Conservation (phyloP, 2,888 invertebrate genomes). For the Catocala fraxini region DNA sequence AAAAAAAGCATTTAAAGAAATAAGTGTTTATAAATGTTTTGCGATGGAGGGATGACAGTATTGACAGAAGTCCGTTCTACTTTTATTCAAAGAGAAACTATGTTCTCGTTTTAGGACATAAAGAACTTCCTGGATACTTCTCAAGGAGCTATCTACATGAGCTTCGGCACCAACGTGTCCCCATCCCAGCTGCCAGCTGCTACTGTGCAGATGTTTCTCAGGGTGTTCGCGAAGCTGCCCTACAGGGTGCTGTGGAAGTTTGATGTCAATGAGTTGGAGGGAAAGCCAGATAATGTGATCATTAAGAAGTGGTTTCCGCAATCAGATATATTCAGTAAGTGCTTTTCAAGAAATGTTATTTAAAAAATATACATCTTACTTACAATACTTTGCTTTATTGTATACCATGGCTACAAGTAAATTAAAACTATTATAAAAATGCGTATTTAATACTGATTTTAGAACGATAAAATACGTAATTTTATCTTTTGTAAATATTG, state of each 20-base stretch:
- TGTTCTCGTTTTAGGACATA: conserved; percentile 54
- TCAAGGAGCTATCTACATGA: conserved; percentile 72
- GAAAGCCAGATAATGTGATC: conserved; percentile 62
- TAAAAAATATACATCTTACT: too few species aligned
- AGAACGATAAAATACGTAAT: too few species aligned
- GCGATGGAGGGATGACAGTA: too few species aligned
- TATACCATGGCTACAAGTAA: too few species aligned
- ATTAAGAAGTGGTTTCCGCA: conserved; percentile 24
- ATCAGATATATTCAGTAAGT: conserved; percentile 30
- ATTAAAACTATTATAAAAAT: too few species aligned
- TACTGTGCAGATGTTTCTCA: conserved; percentile 54
- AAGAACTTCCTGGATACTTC: conserved; percentile 64
- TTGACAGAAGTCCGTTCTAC: too few species aligned
- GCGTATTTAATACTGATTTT: too few species aligned
- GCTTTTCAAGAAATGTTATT: not conserved
- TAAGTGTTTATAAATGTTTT: too few species aligned
- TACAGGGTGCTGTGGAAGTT: conserved; percentile 75
- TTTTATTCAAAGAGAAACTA: too few species aligned
- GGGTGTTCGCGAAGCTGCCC: conserved; percentile 64
- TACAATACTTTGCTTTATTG: too few species aligned
- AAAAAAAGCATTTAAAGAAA: too few species aligned
- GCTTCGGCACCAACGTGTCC: conserved; percentile 59
- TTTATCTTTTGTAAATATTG: too few species aligned
- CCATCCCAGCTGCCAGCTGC: conserved; percentile 57
- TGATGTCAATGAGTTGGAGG: conserved; percentile 54